Conservation (phyloP, 2,888 invertebrate genomes). For the Flexamia atlantica region DNA sequence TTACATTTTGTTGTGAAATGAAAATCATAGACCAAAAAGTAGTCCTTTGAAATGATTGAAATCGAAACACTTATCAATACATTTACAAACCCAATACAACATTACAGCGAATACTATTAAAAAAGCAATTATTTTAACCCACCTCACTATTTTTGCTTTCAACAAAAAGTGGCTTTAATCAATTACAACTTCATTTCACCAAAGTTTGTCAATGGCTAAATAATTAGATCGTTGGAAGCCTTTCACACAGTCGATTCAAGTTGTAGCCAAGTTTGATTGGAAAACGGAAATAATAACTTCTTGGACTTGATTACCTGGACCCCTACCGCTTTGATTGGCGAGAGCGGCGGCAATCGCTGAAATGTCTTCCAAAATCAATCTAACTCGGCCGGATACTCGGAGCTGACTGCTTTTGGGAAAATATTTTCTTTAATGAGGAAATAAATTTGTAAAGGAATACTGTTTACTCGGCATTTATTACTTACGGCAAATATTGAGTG, state of each 20-base stretch:
- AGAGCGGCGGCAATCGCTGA: slow-evolving; percentile 15
- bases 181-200: slow-evolving; percentile 5
- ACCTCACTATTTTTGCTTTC: background rate
- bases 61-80: too few species aligned
- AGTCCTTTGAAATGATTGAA: too few species aligned
- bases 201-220: slow-evolving; percentile 38
- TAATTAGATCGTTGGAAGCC: slow-evolving; percentile 45
- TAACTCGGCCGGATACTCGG: background rate
- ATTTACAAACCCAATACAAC: too few species aligned
- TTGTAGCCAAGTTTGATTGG: slow-evolving; percentile 55
- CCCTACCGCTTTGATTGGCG: slow-evolving; percentile 29
- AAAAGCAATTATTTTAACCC: background rate
- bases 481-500: too few species aligned
- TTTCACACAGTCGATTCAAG: slow-evolving; percentile 48
- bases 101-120: too few species aligned
- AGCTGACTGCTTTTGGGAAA: background rate
- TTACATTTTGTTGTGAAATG: too few species aligned
- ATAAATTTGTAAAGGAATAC: too few species aligned
- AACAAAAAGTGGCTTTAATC: background rate
- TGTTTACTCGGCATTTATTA: too few species aligned
- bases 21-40: too few species aligned
- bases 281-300: slow-evolving; percentile 51
- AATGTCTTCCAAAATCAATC: slow-evolving; percentile 40
- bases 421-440: background rate
- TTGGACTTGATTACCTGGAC: slow-evolving; percentile 48